Conservation (phyloP, 1,140 invertebrate genomes). For the Lithobius niger region DNA sequence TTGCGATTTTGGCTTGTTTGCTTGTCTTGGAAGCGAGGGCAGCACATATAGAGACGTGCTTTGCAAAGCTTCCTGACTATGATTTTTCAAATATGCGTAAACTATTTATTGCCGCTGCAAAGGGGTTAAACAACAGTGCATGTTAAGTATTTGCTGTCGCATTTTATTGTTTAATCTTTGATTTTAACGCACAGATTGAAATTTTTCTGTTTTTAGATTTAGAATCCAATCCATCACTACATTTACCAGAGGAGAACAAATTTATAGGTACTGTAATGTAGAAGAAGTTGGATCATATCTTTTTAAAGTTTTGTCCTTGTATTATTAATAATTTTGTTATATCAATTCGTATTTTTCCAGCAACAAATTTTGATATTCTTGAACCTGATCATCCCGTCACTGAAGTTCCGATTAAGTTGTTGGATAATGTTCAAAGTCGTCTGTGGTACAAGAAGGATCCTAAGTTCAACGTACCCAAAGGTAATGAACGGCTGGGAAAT, state of each 20-base stretch:
- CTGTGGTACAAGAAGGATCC: slow-evolving; percentile 77
- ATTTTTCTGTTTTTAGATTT: neutral
- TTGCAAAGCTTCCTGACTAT: no score
- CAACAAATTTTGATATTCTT: slow-evolving; percentile 60
- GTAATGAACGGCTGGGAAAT: neutral
- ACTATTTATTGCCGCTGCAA: no score
- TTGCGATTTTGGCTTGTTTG: no score
- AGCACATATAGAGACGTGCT: no score
- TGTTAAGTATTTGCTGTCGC: no score
- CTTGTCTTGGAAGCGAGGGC: no score
- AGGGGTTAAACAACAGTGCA: no score
- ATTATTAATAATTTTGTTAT: neutral
- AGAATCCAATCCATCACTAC: slow-evolving; percentile 26
- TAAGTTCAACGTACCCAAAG: slow-evolving; percentile 66
- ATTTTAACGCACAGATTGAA: no score
- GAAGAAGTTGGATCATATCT: neutral
- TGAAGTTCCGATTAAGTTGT: slow-evolving; percentile 17
- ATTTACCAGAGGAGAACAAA: slow-evolving; percentile 59
- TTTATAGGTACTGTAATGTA: slow-evolving; percentile 42
- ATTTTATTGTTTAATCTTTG: no score
- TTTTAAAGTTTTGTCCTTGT: neutral
- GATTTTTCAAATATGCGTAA: no score
- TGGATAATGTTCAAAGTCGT: slow-evolving; percentile 25
- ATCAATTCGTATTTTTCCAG: slow-evolving; percentile 19
- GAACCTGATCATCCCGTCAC: slow-evolving; percentile 13